Evolutionary conservation across 2,113 vertebrate genomes (phyloP).

Genomic region (Varanus salvator): DNA sequence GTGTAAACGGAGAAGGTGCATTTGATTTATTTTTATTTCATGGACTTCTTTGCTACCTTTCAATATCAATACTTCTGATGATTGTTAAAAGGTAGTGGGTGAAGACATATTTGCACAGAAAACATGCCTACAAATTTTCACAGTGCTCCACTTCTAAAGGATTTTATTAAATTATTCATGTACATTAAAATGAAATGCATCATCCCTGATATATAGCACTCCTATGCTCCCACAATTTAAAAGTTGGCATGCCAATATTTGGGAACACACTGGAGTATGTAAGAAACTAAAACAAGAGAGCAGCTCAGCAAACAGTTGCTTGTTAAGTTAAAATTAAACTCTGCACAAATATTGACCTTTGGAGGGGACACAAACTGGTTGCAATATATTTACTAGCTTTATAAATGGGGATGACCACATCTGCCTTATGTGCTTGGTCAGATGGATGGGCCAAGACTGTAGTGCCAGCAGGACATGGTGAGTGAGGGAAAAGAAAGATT

Average conservation of each 20-base stretch:
- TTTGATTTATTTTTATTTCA: background rate
- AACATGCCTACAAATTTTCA: background rate
- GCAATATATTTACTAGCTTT: constrained; percentile 83
- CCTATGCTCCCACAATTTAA: background rate
- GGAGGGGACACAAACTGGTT: constrained; percentile 81
- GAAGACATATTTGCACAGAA: background rate
- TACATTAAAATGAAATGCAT: background rate
- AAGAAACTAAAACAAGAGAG: constrained; percentile 58
- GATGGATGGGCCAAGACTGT: constrained; percentile 61
- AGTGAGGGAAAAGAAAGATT: background rate
- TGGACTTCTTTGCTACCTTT: background rate
- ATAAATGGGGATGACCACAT: constrained; percentile 85
- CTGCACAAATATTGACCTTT: constrained; percentile 88
- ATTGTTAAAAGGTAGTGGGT: background rate
- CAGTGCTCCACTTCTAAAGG: background rate
- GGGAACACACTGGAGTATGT: background rate
- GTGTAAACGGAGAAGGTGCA: background rate
- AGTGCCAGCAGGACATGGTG: background rate
- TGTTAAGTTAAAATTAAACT: constrained; percentile 89
- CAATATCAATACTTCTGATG: background rate
- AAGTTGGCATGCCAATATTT: background rate
- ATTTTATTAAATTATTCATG: background rate
- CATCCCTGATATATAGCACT: too few relatives aligned
- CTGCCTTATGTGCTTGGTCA: constrained; percentile 69
- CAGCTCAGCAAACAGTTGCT: constrained; percentile 83